Evolutionary conservation across 2,888 invertebrate species (phyloP).

Genomic region (Geotrupes spiniger): DNA sequence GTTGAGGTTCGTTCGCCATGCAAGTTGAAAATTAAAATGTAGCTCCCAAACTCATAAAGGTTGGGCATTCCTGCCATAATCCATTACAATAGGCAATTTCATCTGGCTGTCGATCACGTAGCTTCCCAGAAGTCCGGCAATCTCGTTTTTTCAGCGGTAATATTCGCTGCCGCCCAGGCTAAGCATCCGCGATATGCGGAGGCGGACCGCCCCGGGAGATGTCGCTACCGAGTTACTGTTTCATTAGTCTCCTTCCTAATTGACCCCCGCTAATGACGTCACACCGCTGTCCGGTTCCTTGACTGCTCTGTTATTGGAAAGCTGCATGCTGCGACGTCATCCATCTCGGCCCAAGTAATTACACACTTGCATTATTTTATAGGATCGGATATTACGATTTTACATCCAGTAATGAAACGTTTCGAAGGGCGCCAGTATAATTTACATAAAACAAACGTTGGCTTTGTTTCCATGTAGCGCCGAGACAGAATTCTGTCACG

Average conservation of each 20-base stretch:
- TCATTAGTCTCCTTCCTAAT: conserved; percentile 36
- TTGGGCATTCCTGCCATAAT: conserved; percentile 30
- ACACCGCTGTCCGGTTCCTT: conserved; percentile 28
- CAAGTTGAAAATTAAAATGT: no score
- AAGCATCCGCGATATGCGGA: conserved; percentile 38
- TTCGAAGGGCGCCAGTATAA: conserved; percentile 25
- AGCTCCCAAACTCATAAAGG: no score
- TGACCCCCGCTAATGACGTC: conserved; percentile 33
- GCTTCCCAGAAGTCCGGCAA: conserved; percentile 40
- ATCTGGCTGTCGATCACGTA: conserved; percentile 46
- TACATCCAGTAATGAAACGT: conserved; percentile 29
- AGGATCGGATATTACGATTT: conserved; percentile 31
- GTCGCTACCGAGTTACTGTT: conserved; percentile 35
- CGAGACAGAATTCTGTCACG: conserved; percentile 43
- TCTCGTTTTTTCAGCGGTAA: conserved; percentile 33
- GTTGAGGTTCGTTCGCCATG: no score
- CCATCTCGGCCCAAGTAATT: conserved; percentile 24
- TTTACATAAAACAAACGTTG: conserved; percentile 33
- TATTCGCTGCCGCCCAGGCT: conserved; percentile 31
- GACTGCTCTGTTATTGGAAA: conserved; percentile 29
- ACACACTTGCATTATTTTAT: conserved; percentile 29
- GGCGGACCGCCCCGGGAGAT: conserved; percentile 35
- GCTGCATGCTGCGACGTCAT: conserved; percentile 27
- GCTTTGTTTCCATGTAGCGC: conserved; percentile 29
- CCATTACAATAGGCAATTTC: conserved; percentile 46